Conservation (phyloP, 2,888 invertebrate species). For the Zaprionus obscuricornis region DNA sequence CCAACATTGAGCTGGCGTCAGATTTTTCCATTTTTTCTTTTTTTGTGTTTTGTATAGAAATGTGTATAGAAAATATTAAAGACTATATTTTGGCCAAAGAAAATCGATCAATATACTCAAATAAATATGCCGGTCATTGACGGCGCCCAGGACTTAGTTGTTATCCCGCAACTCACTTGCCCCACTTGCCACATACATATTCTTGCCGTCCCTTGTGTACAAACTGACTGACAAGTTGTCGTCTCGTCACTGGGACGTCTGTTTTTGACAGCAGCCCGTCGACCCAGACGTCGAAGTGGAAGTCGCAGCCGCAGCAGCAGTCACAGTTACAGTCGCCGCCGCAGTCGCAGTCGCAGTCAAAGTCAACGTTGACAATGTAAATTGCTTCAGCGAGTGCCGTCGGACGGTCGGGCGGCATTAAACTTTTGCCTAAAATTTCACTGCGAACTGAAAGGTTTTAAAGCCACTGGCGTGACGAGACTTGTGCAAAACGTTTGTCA, state of each 20-base stretch:
- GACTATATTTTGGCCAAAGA: conserved; percentile 15
- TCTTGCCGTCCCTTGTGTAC: neutral
- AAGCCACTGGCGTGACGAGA: conserved; percentile 16
- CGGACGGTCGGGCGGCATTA: conserved; percentile 36
- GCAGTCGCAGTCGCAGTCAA: conserved; percentile 23
- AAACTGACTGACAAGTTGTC: conserved; percentile 37
- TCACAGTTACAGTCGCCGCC: conserved; percentile 33
- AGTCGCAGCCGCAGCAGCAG: conserved; percentile 22
- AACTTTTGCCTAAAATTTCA: conserved; percentile 33
- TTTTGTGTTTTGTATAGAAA: neutral
- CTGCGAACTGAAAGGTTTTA: conserved; percentile 6
- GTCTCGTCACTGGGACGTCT: conserved; percentile 52
- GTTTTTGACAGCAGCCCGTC: conserved; percentile 60
- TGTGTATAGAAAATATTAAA: conserved; percentile 17
- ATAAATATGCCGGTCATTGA: conserved; percentile 66
- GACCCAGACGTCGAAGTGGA: neutral
- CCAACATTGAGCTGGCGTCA: conserved; percentile 10
- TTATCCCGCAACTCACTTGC: conserved; percentile 22
- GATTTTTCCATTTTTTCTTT: conserved; percentile 11
- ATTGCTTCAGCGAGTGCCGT: conserved; percentile 14
- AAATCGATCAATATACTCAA: conserved; percentile 53
- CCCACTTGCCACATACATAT: conserved; percentile 6
- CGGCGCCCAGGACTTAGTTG: neutral
- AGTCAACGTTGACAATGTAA: conserved; percentile 34
- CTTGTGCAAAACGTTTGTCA: conserved; percentile 29